Evolutionary conservation across 2,797 vertebrate genomes (phyloP).

Genomic region (Melanotaenia nigrans): DNA sequence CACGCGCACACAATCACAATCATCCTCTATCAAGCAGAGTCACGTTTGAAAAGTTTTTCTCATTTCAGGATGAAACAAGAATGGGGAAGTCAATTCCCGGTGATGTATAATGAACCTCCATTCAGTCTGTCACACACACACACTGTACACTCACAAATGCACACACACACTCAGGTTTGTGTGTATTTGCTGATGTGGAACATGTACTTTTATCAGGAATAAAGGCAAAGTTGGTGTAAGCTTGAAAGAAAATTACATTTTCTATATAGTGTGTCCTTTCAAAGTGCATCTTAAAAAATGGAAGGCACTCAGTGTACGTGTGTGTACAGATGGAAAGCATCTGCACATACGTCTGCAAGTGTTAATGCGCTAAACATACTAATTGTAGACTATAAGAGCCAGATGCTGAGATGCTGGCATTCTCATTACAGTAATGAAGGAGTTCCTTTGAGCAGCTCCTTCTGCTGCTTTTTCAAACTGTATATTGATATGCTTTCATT

Average conservation of each 20-base stretch:
- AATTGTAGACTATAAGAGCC: conserved; percentile 26
- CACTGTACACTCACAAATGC: conserved; percentile 31
- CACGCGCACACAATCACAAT: background rate
- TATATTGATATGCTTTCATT: conserved; percentile 37
- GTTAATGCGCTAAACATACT: conserved; percentile 1
- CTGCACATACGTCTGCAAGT: conserved; percentile 15
- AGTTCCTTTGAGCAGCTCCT: conserved; percentile 15
- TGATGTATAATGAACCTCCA: conserved; percentile 70
- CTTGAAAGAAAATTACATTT: conserved; percentile 66
- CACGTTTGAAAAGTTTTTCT: conserved; percentile 78
- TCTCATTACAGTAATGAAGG: conserved; percentile 19
- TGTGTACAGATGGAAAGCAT: conserved; percentile 8
- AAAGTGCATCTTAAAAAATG: conserved; percentile 54
- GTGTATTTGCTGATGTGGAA: conserved; percentile 68
- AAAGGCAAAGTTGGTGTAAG: conserved; percentile 29
- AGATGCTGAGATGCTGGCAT: conserved; percentile 24
- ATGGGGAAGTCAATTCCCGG: conserved; percentile 67
- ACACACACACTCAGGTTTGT: conserved; percentile 5
- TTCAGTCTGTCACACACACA: conserved; percentile 45
- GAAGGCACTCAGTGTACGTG: conserved; percentile 21
- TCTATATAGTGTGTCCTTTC: conserved; percentile 42
- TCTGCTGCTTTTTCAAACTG: conserved; percentile 18
- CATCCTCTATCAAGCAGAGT: conserved; percentile 64
- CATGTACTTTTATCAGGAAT: conserved; percentile 64
- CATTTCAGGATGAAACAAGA: conserved; percentile 75